Evolutionary conservation across 1,140 invertebrate genomes (phyloP), one percentile per base, ranked within the genome.

Genomic region (Scaptomyza montana): DNA sequence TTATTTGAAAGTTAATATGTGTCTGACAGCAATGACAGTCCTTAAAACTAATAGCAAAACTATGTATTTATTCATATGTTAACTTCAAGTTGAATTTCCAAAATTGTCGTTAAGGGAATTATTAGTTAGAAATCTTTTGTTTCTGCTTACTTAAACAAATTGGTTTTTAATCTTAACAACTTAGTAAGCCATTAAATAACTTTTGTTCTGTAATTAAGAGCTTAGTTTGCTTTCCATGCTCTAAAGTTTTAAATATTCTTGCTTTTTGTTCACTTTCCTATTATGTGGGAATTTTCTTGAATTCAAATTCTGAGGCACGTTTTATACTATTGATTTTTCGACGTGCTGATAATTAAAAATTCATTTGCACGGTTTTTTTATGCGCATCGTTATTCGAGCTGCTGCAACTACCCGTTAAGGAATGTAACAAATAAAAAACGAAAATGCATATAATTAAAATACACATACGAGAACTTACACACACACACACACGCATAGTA

Each of bases 361-460:
- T 89, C 79, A 87, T 89, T 87, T 87, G 73, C 66, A 61, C 60
- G 60, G 72, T 70, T 57, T 63, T 67, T 73, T 49, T n/a, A 68
- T 57, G 68, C 61, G 62, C 68, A 65, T 53, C 62, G 53, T 56
- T 66, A 57, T 19, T 56, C 53, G 47, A 43, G 49, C 51, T 33
- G 60, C 62, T 50, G 55, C 49, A 33, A 51, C 41, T 65, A 64
- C 39, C 71, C 70, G 65, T 56, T 63, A 79, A 78, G 76, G 75
- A 67, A 89, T 86, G 78, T 71, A 86, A 69, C 75, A 82, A 86
- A 73, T 51, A 70, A 49, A 41, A n/a, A 13, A 10, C 12, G 33
- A 21, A 78, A 82, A 89, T 86, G 84, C 84, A 86, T 86, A 73
- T 86, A 87, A 87, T 87, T 86, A 87, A 87, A 87, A 86, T 46